phyloP scores from a whole-genome alignment of 2,797 vertebrate species.

The Pterois miles region DNA sequence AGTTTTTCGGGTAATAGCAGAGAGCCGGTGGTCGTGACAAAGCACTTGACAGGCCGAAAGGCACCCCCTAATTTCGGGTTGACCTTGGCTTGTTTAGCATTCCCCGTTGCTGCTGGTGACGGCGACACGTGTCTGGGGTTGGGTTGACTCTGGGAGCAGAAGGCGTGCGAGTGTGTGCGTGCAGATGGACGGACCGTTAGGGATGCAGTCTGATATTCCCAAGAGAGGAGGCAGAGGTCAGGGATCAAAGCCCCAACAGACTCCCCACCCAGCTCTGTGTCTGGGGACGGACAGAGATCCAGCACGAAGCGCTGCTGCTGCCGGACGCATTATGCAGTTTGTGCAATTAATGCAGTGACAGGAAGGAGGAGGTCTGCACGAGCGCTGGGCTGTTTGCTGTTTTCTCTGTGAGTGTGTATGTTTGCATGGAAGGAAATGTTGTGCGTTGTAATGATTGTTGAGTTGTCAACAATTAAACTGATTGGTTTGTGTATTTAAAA shows the following conservation, averaged over 20 bases:
- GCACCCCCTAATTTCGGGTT: constrained; percentile 63
- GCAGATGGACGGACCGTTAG: constrained; percentile 78
- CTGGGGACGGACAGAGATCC: constrained; percentile 55
- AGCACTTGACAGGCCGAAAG: constrained; percentile 68
- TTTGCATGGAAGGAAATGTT: constrained; percentile 18
- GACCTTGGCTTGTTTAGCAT: constrained; percentile 74
- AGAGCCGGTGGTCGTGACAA: constrained; percentile 65
- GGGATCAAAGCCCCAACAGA: constrained; percentile 69
- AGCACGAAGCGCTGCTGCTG: constrained; percentile 47
- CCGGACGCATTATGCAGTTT: constrained; percentile 68
- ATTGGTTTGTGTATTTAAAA: no score
- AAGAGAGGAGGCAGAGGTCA: constrained; percentile 66
- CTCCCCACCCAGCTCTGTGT: constrained; percentile 43
- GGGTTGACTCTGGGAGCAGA: constrained; percentile 32
- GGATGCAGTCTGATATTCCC: constrained; percentile 65
- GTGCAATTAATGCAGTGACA: constrained; percentile 67
- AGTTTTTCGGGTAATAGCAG: constrained; percentile 34
- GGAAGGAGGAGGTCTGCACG: constrained; percentile 30
- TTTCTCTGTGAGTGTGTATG: background rate
- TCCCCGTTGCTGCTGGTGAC: constrained; percentile 55
- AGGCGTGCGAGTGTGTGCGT: constrained; percentile 34
- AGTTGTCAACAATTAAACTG: no score
- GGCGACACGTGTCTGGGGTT: constrained; percentile 68
- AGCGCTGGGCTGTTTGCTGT: constrained; percentile 25
- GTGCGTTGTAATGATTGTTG: background rate